Evolutionary conservation across 2,888 invertebrate genomes (phyloP).

Genomic region (Thymelicus sylvestris): DNA sequence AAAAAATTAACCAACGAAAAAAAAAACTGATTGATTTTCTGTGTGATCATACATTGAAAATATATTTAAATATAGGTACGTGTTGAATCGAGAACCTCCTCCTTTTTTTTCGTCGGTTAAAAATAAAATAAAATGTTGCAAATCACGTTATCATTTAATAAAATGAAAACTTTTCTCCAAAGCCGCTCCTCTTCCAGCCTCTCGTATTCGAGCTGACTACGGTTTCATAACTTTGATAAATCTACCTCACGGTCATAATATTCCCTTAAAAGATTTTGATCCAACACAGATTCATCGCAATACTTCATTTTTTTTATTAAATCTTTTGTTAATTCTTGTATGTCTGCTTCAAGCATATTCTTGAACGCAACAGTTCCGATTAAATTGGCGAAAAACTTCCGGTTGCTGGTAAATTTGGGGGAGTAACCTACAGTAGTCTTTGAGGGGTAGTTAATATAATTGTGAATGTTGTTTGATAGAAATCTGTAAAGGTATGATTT

Average conservation of each 20-base stretch:
- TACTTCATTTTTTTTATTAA: constrained; percentile 60
- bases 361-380: constrained; percentile 61
- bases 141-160: no score
- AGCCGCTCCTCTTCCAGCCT: no score
- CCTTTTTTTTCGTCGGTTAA: no score
- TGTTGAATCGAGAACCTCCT: no score
- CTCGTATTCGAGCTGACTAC: no score
- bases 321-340: constrained; percentile 51
- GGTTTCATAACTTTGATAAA: constrained; percentile 48
- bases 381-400: constrained; percentile 73
- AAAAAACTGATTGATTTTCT: no score
- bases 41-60: no score
- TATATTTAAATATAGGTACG: no score
- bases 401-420: constrained; percentile 65
- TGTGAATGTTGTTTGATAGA: constrained; percentile 58
- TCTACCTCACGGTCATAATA: constrained; percentile 67
- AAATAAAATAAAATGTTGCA: no score
- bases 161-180: no score
- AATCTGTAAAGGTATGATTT: constrained; percentile 53
- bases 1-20: no score
- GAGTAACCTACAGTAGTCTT: constrained; percentile 71
- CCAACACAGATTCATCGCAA: constrained; percentile 63
- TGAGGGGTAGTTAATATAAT: constrained; percentile 61
- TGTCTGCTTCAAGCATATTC: constrained; percentile 61
- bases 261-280: constrained; percentile 54